phyloP scores from a whole-genome alignment of 2,113 vertebrate species.

The Hepsetus odoe region DNA sequence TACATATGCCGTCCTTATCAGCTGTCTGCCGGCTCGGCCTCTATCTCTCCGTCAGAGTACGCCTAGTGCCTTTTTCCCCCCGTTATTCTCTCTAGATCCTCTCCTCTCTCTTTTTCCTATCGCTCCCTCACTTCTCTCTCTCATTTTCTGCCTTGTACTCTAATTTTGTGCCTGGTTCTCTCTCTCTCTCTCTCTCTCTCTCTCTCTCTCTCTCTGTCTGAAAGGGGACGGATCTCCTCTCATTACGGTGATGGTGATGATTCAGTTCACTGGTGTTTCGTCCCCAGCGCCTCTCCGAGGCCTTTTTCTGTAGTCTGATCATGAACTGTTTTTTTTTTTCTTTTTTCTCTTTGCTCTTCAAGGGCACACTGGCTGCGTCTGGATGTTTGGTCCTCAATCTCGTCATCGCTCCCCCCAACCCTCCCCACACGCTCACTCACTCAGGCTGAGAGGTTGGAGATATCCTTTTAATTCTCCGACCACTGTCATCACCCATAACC shows the following conservation, averaged over 20 bases:
- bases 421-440: constrained; percentile 35
- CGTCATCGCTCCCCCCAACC: constrained; percentile 6
- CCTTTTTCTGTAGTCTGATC: constrained; percentile 62
- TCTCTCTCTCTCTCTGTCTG: constrained; percentile 26
- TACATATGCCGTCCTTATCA: constrained; percentile 54
- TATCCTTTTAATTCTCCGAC: background rate
- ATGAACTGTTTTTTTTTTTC: constrained; percentile 61
- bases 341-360: constrained; percentile 57
- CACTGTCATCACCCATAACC: background rate
- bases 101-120: constrained; percentile 27
- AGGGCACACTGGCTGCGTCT: constrained; percentile 49
- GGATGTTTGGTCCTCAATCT: constrained; percentile 59
- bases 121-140: constrained; percentile 1
- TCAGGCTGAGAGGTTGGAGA: constrained; percentile 21
- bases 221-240: constrained; percentile 72
- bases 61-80: constrained; percentile 20
- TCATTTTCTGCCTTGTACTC: constrained; percentile 32
- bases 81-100: constrained; percentile 22
- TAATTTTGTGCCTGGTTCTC: constrained; percentile 4
- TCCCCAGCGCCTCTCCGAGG: constrained; percentile 58
- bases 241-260: constrained; percentile 79
- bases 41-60: constrained; percentile 31
- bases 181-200: constrained; percentile 16
- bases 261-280: constrained; percentile 71
- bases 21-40: constrained; percentile 10